phyloP scores from a whole-genome alignment of 2,888 invertebrate species.

The Sisyra nigra region DNA sequence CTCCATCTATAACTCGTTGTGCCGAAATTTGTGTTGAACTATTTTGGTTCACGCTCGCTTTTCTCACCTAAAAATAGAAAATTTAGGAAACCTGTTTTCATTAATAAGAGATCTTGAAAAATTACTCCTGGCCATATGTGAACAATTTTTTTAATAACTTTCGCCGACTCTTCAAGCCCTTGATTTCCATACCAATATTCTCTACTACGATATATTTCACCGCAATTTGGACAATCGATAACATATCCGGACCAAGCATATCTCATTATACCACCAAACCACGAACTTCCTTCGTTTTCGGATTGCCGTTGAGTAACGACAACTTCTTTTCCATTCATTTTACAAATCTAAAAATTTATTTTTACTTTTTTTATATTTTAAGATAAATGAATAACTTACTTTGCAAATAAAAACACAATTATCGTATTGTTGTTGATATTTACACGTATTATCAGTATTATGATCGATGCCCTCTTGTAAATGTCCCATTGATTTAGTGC shows the following conservation, averaged over 20 bases:
- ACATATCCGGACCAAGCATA: slow-evolving; percentile 67
- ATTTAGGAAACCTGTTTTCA: not conserved
- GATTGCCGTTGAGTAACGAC: slow-evolving; percentile 37
- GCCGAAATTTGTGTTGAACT: slow-evolving; percentile 20
- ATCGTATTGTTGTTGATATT: slow-evolving; percentile 60
- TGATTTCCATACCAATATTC: slow-evolving; percentile 72
- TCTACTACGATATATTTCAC: slow-evolving; percentile 52
- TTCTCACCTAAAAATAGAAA: not conserved
- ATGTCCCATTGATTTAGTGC: slow-evolving; percentile 51
- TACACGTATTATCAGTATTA: slow-evolving; percentile 29
- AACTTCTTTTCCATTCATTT: slow-evolving; percentile 29
- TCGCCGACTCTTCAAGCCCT: slow-evolving; percentile 44
- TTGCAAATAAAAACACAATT: slow-evolving; percentile 50
- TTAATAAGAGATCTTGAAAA: slow-evolving; percentile 8
- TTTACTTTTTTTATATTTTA: too few species aligned
- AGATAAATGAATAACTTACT: slow-evolving; percentile 21
- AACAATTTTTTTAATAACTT: slow-evolving; percentile 45
- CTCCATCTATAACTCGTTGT: slow-evolving; percentile 38
- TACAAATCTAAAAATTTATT: slow-evolving; percentile 20
- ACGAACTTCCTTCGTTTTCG: slow-evolving; percentile 30
- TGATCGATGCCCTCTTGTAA: slow-evolving; percentile 42
- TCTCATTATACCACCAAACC: slow-evolving; percentile 47
- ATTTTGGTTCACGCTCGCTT: not conserved
- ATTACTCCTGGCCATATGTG: slow-evolving; percentile 52
- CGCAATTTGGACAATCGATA: slow-evolving; percentile 59